Base-by-base conservation (phyloP, 92 coral and sea anemone genomes). In the Epizoanthus illoricatus region DNA sequence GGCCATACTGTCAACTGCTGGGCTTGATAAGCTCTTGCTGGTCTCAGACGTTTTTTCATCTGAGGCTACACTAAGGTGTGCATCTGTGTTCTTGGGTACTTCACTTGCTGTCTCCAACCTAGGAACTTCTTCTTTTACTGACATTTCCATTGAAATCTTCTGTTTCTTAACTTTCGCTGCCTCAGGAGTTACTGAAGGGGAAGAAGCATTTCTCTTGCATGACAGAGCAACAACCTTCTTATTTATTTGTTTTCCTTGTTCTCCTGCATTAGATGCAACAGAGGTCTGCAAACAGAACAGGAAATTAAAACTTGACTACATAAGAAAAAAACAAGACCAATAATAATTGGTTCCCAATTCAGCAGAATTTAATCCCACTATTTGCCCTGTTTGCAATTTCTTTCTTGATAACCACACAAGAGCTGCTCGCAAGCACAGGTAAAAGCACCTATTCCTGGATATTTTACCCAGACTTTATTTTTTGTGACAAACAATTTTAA, bases 211-310 rank as follows among this genome's bases (percentile, higher is more conserved):
- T 63, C 23, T 62, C 57, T 78, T 78, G 16, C 16, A 20, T 8
- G 60, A 41, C 16, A 13, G 61, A 9, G 43, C 3, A 23, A 42
- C 21, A 24, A 12, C 23, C 6, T 78, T 78, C 24, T 4, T 63
- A 19, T 23, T 43, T 78, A 9, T 45, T 40, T 78, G 82, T 43
- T 78, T 78, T 41, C 21, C 82, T 21, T 20, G 81, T 42, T 42
- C 59, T 42, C 63, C 82, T 42, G 7, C 42, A 62, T 5, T 12
- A 8, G 52, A 12, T 0, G 4, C 43, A 23, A 58, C n/a, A 56
- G 43, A 19, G 16, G 57, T 33, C 39, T 16, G 65, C 3, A 58
- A 18, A 39, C 13, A 12, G 49, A 60, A 36, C 19, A 57, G 45
- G 49, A 45, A 45, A 45, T 45, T 45, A 45, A 2, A 45, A 45